Base-by-base conservation (phyloP, 1,140 invertebrate species). In the Calycopis cecrops region DNA sequence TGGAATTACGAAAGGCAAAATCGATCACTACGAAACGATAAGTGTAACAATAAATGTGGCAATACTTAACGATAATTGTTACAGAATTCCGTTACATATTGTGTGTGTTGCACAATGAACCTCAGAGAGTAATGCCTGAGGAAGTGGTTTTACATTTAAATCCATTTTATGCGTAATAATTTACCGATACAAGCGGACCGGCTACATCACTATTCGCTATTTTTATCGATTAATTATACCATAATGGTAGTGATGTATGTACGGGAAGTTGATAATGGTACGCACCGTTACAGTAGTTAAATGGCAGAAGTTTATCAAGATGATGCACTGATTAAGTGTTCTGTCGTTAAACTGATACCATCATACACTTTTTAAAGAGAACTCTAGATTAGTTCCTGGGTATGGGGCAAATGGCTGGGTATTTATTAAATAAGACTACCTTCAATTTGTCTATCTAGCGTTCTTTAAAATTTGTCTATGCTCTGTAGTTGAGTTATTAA, bases 151-250 rank as follows among this genome's bases (percentile, higher is more conserved):
- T 28, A 28, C 21, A 28, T 28, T 28, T 3, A 28, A 28, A 28
- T 28, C 6, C 6, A 28, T 28, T 28, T 28, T 28, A 28, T 28
- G 6, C 21, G 21, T 28, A 28, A 28, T 28, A 38, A 38, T 38
- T 38, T 38, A 4, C 10, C 37, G 1, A 38, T 38, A 38, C 37
- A 10, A 3, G 12, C 9, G 37, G 12, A 38, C 37, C 37, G 37
- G 37, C 12, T 38, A 12, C 37, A 38, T 38, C 37, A 38, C 37
- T 38, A 28, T n/a, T 44, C 11, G 40, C 40, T 44, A 44, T 44
- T 44, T 44, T 44, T 44, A 44, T 44, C 40, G 40, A 44, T 44
- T 44, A 44, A 44, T 44, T 44, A 18, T 48, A 38, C 37, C 37
- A 38, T 38, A 38, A 38, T 38, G 37, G 37, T 38, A 33, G 9